Evolutionary conservation across 1,140 invertebrate genomes (phyloP).

Genomic region (Nymphalis io): DNA sequence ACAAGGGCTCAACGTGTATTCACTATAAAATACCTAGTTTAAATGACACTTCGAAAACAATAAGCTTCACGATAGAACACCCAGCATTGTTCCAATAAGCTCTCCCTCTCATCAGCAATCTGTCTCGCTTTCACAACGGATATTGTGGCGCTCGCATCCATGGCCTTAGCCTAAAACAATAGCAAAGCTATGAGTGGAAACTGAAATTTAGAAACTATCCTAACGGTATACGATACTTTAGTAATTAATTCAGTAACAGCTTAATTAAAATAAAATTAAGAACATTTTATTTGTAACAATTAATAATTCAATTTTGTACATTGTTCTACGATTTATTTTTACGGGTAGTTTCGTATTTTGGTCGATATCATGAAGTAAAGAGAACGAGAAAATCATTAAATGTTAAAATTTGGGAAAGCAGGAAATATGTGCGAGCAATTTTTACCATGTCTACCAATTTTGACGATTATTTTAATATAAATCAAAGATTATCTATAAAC

Average conservation of each 20-base stretch:
- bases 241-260: neutral
- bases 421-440: no score
- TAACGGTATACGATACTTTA: neutral
- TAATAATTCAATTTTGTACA: no score
- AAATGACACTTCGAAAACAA: conserved; percentile 22
- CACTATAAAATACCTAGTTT: conserved; percentile 17
- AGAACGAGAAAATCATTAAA: no score
- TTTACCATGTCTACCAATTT: no score
- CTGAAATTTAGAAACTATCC: neutral
- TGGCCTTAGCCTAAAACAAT: conserved; percentile 7
- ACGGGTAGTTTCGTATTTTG: no score
- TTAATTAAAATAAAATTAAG: no score
- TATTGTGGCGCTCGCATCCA: conserved; percentile 4
- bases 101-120: neutral
- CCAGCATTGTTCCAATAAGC: conserved; percentile 13
- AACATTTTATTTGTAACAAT: neutral
- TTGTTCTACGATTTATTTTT: no score
- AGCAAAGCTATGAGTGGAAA: neutral
- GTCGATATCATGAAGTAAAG: no score
- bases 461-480: no score
- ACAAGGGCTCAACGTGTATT: conserved; percentile 4
- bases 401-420: no score
- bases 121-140: conserved; percentile 2
- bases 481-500: no score
- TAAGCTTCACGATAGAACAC: conserved; percentile 21